These are phyloP conservation scores for Platycnemis pennipes DNA, from an alignment of 2,888 invertebrate genomes.

Conservation along the genomic window DNA sequence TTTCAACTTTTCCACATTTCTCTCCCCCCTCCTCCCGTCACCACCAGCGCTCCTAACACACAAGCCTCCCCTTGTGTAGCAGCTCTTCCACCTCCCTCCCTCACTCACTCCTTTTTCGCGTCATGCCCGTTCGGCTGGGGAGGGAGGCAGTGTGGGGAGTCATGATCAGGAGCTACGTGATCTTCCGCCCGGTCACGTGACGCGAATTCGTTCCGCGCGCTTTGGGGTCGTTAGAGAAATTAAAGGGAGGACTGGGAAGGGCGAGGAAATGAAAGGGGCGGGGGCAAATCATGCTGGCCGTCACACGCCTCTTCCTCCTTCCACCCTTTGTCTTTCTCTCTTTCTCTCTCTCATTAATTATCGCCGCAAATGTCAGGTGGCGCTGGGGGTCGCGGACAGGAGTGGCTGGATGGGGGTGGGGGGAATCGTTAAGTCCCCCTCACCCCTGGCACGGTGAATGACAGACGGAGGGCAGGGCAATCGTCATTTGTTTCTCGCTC, in stretches of 20 bases:
- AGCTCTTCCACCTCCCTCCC: background rate
- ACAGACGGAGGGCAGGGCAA: constrained; percentile 41
- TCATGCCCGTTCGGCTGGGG: too few species aligned
- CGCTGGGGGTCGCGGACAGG: constrained; percentile 10
- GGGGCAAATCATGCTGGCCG: background rate
- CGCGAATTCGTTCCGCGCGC: constrained; percentile 49
- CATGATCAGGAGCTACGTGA: constrained; percentile 46
- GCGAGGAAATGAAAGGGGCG: background rate
- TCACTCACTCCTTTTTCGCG: too few species aligned
- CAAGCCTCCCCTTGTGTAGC: background rate
- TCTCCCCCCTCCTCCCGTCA: background rate
- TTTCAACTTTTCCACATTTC: background rate
- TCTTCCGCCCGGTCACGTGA: constrained; percentile 48
- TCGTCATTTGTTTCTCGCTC: constrained; percentile 9
- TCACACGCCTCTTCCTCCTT: background rate
- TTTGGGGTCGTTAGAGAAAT: constrained; percentile 50
- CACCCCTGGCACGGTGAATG: background rate
- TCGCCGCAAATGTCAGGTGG: constrained; percentile 55
- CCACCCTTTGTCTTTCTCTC: background rate
- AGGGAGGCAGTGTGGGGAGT: background rate
- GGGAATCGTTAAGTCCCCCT: background rate
- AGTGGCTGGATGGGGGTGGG: too few species aligned
- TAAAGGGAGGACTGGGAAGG: background rate
- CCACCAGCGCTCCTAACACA: background rate
- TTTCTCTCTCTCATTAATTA: constrained; percentile 55